Evolutionary conservation across 1,140 invertebrate genomes (phyloP), one percentile per base, ranked within the genome.

Genomic region (Calephelis nemesis): DNA sequence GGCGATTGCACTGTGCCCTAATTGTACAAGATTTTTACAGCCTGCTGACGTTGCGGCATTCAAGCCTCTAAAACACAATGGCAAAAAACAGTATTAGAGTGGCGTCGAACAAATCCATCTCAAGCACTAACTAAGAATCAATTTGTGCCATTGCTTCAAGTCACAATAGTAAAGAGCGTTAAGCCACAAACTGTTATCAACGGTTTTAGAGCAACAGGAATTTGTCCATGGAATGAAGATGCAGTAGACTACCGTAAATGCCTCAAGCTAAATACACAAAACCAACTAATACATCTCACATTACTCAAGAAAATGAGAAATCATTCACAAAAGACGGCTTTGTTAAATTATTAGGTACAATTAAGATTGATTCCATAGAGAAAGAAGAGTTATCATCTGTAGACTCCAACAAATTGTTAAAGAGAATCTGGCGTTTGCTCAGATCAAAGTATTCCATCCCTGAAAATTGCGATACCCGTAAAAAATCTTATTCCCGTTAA

Each of bases 81-180:
- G 78, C 77, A 75, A 63, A 75, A 79, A 66, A 69, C 68, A 66
- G 74, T 84, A 8, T 52, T 73, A 69, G 54, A 66, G 65, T 69
- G 62, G 68, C 62, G 68, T 13, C 13, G 62, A 64, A 47, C 12
- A 15, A 52, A 69, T 58, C 62, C 64, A 39, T 45, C 67, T 10
- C 50, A 65, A 52, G 47, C 69, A 62, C 39, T 76, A 13, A 73
- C 74, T 1, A 77, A 76, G 69, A 49, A n/a, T 47, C 40, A 72
- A 15, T 80, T 78, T 74, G 78, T 71, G 11, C 70, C 74, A 66
- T 70, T 81, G 39, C 69, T 81, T 65, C 69, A 76, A 67, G 30
- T 15, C 9, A 65, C 63, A 10, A 70, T 71, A 58, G 68, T 71
- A 49, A 65, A 69, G 71, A 73, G 65, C 52, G 19, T 67, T 39